A percentile compares a stretch with the other conserved stretches of the same genome.
phyloP scores from a whole-genome alignment of 1,140 invertebrate genomes.

The Riptortus pedestris region DNA sequence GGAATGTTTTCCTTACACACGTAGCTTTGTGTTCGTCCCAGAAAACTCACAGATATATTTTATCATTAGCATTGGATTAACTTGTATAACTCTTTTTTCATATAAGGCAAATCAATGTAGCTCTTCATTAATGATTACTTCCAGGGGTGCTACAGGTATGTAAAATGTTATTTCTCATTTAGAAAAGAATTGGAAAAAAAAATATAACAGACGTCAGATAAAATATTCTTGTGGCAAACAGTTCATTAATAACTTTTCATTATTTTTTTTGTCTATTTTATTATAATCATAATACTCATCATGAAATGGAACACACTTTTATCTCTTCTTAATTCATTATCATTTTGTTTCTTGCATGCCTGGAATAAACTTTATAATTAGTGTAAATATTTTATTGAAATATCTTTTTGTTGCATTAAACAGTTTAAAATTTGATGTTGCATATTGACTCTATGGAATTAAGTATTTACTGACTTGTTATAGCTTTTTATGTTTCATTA shows the following conservation, averaged over 20 bases:
- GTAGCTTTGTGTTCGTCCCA: conserved; percentile 24
- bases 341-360: background rate
- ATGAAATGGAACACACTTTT: too few relatives aligned
- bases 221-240: too few relatives aligned
- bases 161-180: conserved; percentile 17
- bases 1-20: conserved; percentile 21
- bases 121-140: conserved; percentile 18
- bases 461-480: background rate
- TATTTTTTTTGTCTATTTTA: too few relatives aligned
- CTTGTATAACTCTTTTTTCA: conserved; percentile 8
- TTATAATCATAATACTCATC: too few relatives aligned
- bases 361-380: conserved; percentile 2
- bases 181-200: conserved; percentile 4
- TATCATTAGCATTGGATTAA: background rate
- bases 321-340: too few relatives aligned
- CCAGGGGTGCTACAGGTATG: conserved; percentile 26
- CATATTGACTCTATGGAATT: conserved; percentile 14
- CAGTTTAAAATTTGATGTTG: conserved; percentile 11
- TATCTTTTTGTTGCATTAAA: conserved; percentile 13
- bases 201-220: too few relatives aligned
- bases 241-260: too few relatives aligned
- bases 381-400: conserved; percentile 15
- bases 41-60: conserved; percentile 1
- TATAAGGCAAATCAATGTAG: conserved; percentile 9
- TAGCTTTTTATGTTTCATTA: background rate